phyloP scores from a whole-genome alignment of 2,797 vertebrate species.

The Falco columbarius region DNA sequence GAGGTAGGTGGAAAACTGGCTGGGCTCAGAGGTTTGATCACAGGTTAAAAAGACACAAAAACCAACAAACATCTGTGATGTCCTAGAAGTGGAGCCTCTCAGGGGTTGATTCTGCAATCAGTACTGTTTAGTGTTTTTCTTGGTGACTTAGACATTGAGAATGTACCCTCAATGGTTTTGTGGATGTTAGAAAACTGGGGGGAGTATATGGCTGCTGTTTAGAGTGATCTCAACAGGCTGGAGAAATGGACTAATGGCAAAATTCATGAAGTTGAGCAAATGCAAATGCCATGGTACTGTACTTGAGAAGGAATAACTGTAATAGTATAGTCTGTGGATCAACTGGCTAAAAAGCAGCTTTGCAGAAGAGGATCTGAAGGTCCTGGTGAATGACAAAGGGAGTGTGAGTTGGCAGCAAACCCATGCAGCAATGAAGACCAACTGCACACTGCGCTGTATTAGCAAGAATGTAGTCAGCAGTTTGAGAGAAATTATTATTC shows the following conservation, averaged over 20 bases:
- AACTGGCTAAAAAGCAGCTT: background rate
- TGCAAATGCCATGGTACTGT: background rate
- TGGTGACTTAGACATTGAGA: background rate
- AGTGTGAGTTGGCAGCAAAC: background rate
- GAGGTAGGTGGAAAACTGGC: background rate
- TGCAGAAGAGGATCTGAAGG: background rate
- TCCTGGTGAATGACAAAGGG: background rate
- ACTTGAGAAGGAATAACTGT: background rate
- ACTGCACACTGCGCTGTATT: fast-evolving
- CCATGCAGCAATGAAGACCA: background rate
- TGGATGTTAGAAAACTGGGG: background rate
- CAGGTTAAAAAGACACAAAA: background rate
- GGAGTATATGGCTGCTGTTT: background rate
- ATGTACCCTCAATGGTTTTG: background rate
- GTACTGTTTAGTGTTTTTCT: background rate
- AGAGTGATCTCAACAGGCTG: no score
- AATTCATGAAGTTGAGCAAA: background rate
- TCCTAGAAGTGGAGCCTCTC: background rate
- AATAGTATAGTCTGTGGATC: background rate
- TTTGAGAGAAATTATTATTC: background rate
- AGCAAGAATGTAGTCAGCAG: background rate
- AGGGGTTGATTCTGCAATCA: background rate
- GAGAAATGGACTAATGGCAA: background rate
- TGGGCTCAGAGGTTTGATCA: background rate
- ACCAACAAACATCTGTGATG: fast-evolving